A percentile compares a stretch with the other conserved stretches of the same genome.
Conservation (phyloP, 2,113 vertebrate species). For the Centropus bengalensis region DNA sequence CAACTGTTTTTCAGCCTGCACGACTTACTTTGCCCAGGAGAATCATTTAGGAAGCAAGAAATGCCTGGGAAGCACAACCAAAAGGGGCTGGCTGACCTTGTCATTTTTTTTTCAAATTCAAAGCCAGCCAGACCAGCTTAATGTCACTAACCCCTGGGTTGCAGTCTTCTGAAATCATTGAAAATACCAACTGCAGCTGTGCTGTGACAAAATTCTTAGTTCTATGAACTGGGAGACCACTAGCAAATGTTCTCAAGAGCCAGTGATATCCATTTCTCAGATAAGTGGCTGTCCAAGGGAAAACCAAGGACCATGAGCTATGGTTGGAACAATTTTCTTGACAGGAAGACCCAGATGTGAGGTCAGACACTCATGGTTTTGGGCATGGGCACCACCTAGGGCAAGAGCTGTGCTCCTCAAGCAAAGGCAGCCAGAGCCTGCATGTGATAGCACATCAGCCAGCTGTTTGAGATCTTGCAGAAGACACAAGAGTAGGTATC, state of each 20-base stretch:
- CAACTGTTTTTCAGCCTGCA: slow-evolving; percentile 48
- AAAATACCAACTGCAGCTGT: neutral
- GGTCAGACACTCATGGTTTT: fast-evolving
- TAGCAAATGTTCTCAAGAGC: neutral
- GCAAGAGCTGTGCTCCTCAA: neutral
- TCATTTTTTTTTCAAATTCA: neutral
- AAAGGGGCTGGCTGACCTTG: neutral
- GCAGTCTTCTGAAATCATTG: neutral
- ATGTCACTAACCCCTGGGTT: neutral
- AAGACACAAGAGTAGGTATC: neutral
- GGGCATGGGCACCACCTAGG: neutral
- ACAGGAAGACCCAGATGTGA: neutral
- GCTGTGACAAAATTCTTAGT: neutral
- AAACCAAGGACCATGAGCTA: neutral
- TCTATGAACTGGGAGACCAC: neutral
- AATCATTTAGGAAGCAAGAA: slow-evolving; percentile 11
- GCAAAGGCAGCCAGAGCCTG: neutral
- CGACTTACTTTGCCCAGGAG: slow-evolving; percentile 14
- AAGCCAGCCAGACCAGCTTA: neutral
- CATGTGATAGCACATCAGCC: neutral
- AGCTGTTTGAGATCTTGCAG: slow-evolving; percentile 35
- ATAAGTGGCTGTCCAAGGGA: neutral
- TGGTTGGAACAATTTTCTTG: neutral
- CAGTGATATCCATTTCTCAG: neutral
- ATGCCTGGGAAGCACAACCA: neutral